These are phyloP conservation scores for Turritopsis dohrnii DNA, from an alignment of 30 jellyfish, hydroid and myxozoan genomes.

Conservation along the genomic window DNA sequence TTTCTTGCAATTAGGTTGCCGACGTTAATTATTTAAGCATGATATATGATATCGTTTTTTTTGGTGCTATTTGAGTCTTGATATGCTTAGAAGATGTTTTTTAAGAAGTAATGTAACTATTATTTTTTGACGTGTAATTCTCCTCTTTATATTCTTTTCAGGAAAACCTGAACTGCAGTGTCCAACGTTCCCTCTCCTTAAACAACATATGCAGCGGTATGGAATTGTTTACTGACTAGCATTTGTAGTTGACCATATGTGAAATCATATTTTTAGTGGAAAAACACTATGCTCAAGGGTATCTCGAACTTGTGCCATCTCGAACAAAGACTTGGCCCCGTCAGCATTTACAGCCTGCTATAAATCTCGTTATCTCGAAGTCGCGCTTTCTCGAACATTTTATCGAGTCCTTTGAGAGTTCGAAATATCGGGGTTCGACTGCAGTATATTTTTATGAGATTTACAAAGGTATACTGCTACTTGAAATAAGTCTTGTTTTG, in stretches of 20 bases:
- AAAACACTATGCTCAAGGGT: neutral
- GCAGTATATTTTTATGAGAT: too few relatives aligned
- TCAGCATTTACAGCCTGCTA: too few relatives aligned
- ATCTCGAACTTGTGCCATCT: neutral
- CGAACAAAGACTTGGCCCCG: too few relatives aligned
- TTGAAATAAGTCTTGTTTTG: neutral
- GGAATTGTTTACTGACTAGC: too few relatives aligned
- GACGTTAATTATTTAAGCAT: too few relatives aligned
- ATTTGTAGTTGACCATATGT: too few relatives aligned
- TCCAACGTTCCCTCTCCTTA: conserved; percentile 11
- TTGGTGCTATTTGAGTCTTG: too few relatives aligned
- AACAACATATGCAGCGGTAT: conserved; percentile 24
- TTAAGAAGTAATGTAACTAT: neutral
- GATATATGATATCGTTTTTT: too few relatives aligned
- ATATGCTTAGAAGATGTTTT: too few relatives aligned
- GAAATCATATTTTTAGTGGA: neutral
- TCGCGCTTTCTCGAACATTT: neutral
- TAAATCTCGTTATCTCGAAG: neutral
- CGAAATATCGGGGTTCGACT: too few relatives aligned
- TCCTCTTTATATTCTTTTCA: neutral
- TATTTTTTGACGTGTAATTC: neutral
- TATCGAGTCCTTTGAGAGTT: too few relatives aligned
- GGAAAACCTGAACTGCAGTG: conserved; percentile 10
- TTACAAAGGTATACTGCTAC: neutral
- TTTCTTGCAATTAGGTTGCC: too few relatives aligned